A percentile compares a stretch with the other conserved stretches of the same genome.
These are phyloP conservation scores for Chiloscyllium punctatum DNA, from an alignment of 2,797 vertebrate species.

Conservation along the genomic window DNA sequence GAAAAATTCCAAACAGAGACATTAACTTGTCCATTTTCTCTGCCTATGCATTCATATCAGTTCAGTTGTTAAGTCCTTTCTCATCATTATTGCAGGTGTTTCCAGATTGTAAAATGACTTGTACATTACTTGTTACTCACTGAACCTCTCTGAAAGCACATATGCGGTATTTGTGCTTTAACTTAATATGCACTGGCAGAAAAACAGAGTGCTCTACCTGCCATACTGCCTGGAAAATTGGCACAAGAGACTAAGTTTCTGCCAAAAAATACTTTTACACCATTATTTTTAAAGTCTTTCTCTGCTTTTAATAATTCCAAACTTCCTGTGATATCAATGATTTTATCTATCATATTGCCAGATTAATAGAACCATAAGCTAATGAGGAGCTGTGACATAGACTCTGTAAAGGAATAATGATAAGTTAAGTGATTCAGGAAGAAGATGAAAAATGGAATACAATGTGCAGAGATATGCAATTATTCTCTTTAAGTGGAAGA, in stretches of 20 bases:
- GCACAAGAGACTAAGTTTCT: neutral
- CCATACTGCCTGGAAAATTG: neutral
- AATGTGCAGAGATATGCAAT: too few species aligned
- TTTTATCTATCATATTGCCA: neutral
- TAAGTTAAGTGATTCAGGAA: too few species aligned
- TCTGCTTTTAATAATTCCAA: neutral
- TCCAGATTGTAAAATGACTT: neutral
- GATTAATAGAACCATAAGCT: too few species aligned
- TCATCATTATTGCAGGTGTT: neutral
- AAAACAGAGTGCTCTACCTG: neutral
- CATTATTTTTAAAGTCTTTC: neutral
- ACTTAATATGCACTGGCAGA: neutral
- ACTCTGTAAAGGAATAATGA: too few species aligned
- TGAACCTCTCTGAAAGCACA: neutral
- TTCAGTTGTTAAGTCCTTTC: neutral
- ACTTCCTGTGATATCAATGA: neutral
- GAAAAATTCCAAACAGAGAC: neutral
- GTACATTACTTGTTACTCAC: neutral
- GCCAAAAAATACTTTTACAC: neutral
- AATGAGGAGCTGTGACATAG: too few species aligned
- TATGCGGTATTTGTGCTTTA: neutral
- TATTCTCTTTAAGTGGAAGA: too few species aligned
- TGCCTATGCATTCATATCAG: neutral
- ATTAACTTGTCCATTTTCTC: neutral
- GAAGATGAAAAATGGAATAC: too few species aligned